Conservation (phyloP, 2,797 vertebrate species). For the Paratrypauchen microcephalus region DNA sequence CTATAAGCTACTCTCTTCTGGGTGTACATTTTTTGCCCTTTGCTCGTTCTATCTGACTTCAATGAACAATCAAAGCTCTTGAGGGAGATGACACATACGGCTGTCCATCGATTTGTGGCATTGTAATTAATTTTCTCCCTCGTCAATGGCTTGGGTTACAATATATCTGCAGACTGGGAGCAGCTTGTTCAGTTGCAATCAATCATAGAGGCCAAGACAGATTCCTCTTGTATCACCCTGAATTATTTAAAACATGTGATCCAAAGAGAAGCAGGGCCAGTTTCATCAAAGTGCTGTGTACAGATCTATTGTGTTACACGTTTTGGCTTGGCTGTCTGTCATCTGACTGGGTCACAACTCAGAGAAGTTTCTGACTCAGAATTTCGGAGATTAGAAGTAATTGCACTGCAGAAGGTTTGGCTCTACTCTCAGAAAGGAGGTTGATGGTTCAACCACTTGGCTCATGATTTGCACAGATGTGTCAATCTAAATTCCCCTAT, state of each 20-base stretch:
- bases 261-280: conserved; percentile 29
- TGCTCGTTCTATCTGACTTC: conserved; percentile 56
- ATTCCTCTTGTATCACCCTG: conserved; percentile 48
- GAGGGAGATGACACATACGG: conserved; percentile 71
- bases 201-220: conserved; percentile 57
- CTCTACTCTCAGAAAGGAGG: neutral
- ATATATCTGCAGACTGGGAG: conserved; percentile 69
- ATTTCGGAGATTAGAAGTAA: neutral
- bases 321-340: conserved; percentile 18
- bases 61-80: conserved; percentile 70
- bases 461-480: neutral
- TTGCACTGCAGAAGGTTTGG: neutral
- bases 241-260: conserved; percentile 56
- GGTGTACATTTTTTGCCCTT: conserved; percentile 26
- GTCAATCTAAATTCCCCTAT: neutral
- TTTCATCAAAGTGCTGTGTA: conserved; percentile 15
- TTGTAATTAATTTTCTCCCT: conserved; percentile 78
- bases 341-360: neutral
- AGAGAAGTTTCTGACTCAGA: neutral
- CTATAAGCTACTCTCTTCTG: conserved; percentile 18
- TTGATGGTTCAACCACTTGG: neutral
- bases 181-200: conserved; percentile 57
- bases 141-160: conserved; percentile 68
- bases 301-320: conserved; percentile 10
- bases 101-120: conserved; percentile 76